These are phyloP conservation scores for Sebastes melanostomus DNA, from an alignment of 2,797 vertebrate species.

Conservation along the genomic window DNA sequence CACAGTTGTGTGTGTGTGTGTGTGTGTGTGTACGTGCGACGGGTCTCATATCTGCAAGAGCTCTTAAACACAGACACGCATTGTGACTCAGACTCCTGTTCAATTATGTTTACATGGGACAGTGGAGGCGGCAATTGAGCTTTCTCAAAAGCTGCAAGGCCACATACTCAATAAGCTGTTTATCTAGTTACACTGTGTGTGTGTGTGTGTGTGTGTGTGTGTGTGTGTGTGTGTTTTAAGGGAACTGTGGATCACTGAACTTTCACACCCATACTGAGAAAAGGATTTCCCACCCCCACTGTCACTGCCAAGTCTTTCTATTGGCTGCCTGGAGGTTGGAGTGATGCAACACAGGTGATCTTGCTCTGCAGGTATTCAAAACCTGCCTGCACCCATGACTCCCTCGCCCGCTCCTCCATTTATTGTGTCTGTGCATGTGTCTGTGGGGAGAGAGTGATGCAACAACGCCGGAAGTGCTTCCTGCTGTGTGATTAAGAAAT, in stretches of 20 bases:
- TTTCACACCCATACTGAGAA: slow-evolving; percentile 48
- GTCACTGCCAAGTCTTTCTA: slow-evolving; percentile 13
- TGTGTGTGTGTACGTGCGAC: slow-evolving; percentile 15
- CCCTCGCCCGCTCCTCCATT: slow-evolving; percentile 30
- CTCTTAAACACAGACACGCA: slow-evolving; percentile 48
- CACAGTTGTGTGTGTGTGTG: slow-evolving; percentile 17
- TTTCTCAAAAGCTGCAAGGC: slow-evolving; percentile 60
- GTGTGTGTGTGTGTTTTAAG: slow-evolving; percentile 25
- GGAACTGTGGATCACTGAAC: slow-evolving; percentile 66
- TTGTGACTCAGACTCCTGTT: slow-evolving; percentile 67
- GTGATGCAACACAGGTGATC: slow-evolving; percentile 71
- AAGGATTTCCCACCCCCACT: slow-evolving; percentile 38
- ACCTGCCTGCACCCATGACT: slow-evolving; percentile 55
- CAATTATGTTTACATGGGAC: slow-evolving; percentile 59
- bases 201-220: slow-evolving; percentile 1
- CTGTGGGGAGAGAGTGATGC: slow-evolving; percentile 52
- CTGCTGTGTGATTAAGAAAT: slow-evolving; percentile 56
- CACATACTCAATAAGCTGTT: slow-evolving; percentile 52
- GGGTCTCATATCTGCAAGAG: slow-evolving; percentile 44
- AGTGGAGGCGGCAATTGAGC: slow-evolving; percentile 42
- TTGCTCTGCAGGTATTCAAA: slow-evolving; percentile 72
- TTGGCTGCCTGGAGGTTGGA: slow-evolving; percentile 61
- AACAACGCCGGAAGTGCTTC: slow-evolving; percentile 60
- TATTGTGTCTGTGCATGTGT: slow-evolving; percentile 44
- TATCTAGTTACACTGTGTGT: slow-evolving; percentile 44